Evolutionary conservation across 2,888 invertebrate species (phyloP), one percentile per base, ranked within the genome.

Genomic region (Stenurella melanura): DNA sequence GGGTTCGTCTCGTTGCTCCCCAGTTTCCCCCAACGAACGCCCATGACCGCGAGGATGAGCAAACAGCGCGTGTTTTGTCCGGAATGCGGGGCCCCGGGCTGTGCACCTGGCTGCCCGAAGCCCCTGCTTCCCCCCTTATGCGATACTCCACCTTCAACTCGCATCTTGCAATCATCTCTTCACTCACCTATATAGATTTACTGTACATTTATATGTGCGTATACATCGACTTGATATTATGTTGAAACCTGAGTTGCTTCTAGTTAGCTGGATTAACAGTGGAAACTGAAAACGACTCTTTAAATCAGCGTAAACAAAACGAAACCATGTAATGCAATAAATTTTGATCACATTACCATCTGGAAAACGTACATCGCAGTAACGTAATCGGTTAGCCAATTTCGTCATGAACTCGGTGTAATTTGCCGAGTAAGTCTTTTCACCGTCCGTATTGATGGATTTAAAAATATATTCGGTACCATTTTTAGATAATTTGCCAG

Each of bases 51-150:
- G 84, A 86, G 84, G 87, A 87, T 88, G 88, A 87, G 88, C 88
- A 87, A 87, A 87, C 87, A 87, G 87, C 88, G 87, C 87, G 87
- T 88, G 88, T 88, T 88, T 88, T 85, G 87, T 87, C 84, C 87
- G 89, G 89, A 89, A 89, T 89, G 88, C 88, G 87, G 80, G 84
- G 85, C 89, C 87, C 78, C 83, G 83, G 87, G 89, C 89, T 84
- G 82, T 89, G 89, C 89, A 89, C 89, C 89, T 89, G 89, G 89
- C 86, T 82, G 85, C 82, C 83, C 82, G 76, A 82, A 78, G 77
- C 81, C 84, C 81, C 81, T 82, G 80, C 84, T 81, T 83, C 83
- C 82, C 79, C 79, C 64, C 73, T 73, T 76, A 76, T 77, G 77
- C 77, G 75, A 74, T 79, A 75, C 77, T 77, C 79, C 79, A 76